phyloP scores from a whole-genome alignment of 2,888 invertebrate genomes.

The Andrena trimmerana region DNA sequence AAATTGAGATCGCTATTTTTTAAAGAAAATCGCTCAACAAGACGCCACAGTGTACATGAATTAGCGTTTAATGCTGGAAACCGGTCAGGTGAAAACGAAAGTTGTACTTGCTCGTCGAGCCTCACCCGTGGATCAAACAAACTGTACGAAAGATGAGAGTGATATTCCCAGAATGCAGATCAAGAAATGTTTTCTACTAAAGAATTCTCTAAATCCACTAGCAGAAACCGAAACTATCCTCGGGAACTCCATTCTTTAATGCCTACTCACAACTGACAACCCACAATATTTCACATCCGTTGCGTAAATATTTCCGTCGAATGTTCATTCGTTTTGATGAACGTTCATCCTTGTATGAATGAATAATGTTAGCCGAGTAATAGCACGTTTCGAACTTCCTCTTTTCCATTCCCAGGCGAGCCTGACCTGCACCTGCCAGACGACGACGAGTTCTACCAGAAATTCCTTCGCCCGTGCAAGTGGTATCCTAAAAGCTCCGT shows the following conservation, averaged over 20 bases:
- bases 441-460: slow-evolving; percentile 91
- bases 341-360: background rate
- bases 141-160: background rate
- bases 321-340: too few species aligned
- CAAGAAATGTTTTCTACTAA: too few species aligned
- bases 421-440: slow-evolving; percentile 88
- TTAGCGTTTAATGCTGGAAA: background rate
- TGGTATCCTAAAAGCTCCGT: slow-evolving; percentile 94
- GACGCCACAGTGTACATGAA: background rate
- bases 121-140: background rate
- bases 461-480: slow-evolving; percentile 94
- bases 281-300: background rate
- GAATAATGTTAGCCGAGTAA: background rate
- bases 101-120: slow-evolving; percentile 28
- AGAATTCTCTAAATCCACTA: too few species aligned
- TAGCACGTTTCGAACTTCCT: background rate
- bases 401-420: slow-evolving; percentile 87
- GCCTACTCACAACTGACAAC: background rate
- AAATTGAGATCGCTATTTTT: too few species aligned
- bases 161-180: background rate
- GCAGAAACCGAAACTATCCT: background rate
- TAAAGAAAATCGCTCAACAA: too few species aligned
- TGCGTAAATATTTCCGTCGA: too few species aligned
- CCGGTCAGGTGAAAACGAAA: slow-evolving; percentile 60
- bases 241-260: too few species aligned